Percentiles rank a stretch among this genome's conserved stretches.
Conservation (phyloP, 2,113 vertebrate species). For the Rhombomys opimus region DNA sequence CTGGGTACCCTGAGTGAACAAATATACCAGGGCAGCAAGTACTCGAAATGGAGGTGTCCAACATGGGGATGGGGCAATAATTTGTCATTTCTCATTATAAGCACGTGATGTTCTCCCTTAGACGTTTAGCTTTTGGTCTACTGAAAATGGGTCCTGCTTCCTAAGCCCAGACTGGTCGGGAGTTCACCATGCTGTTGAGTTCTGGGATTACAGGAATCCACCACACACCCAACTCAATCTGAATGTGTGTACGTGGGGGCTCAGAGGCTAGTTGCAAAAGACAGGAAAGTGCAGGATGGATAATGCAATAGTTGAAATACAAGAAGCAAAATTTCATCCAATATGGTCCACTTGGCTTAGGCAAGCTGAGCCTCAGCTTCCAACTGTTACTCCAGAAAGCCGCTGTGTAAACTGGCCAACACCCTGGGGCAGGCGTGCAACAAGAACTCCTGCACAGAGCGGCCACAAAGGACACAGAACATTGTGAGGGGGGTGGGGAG, state of each 20-base stretch:
- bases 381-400: not conserved
- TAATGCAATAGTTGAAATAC: not conserved
- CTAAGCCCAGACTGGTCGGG: not conserved
- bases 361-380: not conserved
- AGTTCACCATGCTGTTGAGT: not conserved
- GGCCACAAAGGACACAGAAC: not conserved
- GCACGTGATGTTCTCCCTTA: not conserved
- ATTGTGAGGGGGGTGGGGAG: accelerated
- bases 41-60: not conserved
- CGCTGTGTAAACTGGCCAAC: not conserved
- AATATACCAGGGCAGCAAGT: not conserved
- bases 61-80: not conserved
- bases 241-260: not conserved
- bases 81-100: slow-evolving; percentile 30
- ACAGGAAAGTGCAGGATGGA: not conserved
- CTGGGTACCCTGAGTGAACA: not conserved
- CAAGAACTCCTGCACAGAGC: not conserved
- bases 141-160: not conserved
- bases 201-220: not conserved
- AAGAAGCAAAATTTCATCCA: not conserved
- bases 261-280: not conserved
- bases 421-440: not conserved
- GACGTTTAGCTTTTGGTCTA: not conserved
- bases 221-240: not conserved
- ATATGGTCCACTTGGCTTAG: not conserved